phyloP scores from a whole-genome alignment of 2,797 vertebrate species.

The Lepidocolaptes lacrymiger region DNA sequence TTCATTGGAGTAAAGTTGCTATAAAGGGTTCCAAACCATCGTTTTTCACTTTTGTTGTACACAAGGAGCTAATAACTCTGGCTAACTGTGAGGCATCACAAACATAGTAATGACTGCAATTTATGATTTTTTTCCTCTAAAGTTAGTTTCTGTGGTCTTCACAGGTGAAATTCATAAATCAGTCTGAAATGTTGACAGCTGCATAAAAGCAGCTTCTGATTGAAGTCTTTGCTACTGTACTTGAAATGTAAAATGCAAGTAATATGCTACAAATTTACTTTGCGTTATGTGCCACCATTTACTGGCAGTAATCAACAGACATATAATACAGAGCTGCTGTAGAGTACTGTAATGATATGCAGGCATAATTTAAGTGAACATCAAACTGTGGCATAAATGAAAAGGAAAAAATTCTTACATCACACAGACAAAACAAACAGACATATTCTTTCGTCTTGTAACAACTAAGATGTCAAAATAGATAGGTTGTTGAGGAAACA shows the following conservation, averaged over 20 bases:
- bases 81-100: background rate
- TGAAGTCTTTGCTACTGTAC: conserved; percentile 40
- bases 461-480: conserved; percentile 72
- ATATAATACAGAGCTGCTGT: conserved; percentile 55
- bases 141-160: conserved; percentile 33
- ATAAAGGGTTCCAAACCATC: background rate
- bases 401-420: conserved; percentile 48
- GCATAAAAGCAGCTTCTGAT: background rate
- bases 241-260: conserved; percentile 61
- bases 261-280: conserved; percentile 59
- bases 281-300: conserved; percentile 62
- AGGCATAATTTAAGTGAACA: conserved; percentile 48
- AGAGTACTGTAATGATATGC: conserved; percentile 51
- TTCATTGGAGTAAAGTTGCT: background rate
- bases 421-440: conserved; percentile 44
- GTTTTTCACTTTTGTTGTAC: background rate
- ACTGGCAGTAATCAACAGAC: conserved; percentile 58
- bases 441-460: conserved; percentile 26
- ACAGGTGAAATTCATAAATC: conserved; percentile 25
- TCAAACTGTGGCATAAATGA: conserved; percentile 61
- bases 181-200: conserved; percentile 29
- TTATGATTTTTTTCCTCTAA: background rate
- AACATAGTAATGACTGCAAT: background rate
- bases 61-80: background rate
- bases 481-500: conserved; percentile 70